Percentiles rank a stretch among this genome's conserved stretches.
Conservation (phyloP, 1,140 invertebrate species). For the Drosophila oshimai region DNA sequence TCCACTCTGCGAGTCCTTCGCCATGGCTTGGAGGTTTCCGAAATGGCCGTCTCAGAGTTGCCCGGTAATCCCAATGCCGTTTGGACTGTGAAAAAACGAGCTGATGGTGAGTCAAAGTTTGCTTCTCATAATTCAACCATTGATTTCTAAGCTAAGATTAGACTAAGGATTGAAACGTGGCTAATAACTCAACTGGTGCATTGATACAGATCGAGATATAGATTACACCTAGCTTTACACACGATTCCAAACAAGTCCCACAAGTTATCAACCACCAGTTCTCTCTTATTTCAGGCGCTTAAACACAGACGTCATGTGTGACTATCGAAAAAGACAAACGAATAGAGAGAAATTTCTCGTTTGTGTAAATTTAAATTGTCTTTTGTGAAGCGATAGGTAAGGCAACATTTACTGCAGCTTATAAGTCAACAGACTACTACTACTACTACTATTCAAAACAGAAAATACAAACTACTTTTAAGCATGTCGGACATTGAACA, state of each 20-base stretch:
- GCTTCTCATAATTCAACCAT: background rate
- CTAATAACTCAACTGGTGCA: slow-evolving; percentile 75
- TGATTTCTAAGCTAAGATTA: slow-evolving; percentile 26
- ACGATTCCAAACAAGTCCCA: slow-evolving; percentile 62
- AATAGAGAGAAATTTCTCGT: slow-evolving; percentile 35
- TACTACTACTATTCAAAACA: slow-evolving; percentile 9
- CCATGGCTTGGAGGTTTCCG: slow-evolving; percentile 98
- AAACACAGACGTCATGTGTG: slow-evolving; percentile 74
- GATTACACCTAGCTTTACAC: slow-evolving; percentile 49
- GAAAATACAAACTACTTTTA: slow-evolving; percentile 14
- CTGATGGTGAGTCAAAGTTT: slow-evolving; percentile 87
- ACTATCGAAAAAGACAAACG: slow-evolving; percentile 66
- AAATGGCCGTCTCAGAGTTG: slow-evolving; percentile 99
- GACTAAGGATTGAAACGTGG: slow-evolving; percentile 38
- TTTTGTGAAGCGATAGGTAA: slow-evolving; percentile 81
- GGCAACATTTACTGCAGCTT: slow-evolving; percentile 74
- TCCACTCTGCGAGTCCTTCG: slow-evolving; percentile 96
- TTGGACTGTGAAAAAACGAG: slow-evolving; percentile 98
- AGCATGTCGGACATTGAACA: slow-evolving; percentile 65
- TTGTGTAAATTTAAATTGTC: slow-evolving; percentile 67
- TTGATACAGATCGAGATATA: slow-evolving; percentile 73
- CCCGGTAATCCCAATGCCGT: slow-evolving; percentile 99
- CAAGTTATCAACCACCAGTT: slow-evolving; percentile 87
- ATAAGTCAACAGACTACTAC: slow-evolving; percentile 68
- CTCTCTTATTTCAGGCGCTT: slow-evolving; percentile 86